Percentiles rank a stretch among this genome's conserved stretches.
phyloP scores from a whole-genome alignment of 2,113 vertebrate genomes.

The Entomyzon cyanotis region DNA sequence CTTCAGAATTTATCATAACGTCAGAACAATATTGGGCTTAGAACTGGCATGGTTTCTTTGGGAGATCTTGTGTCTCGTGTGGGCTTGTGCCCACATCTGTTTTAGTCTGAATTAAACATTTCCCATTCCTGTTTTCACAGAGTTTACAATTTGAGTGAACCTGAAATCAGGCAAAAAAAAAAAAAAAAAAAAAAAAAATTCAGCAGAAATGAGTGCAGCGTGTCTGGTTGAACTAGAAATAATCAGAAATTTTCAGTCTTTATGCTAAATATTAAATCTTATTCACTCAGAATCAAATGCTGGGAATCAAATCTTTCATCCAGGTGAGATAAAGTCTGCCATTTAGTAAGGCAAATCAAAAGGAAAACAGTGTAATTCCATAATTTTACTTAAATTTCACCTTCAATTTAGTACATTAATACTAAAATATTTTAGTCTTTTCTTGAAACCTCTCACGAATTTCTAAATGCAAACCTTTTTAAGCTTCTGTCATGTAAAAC shows the following conservation, averaged over 20 bases:
- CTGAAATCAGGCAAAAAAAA: not conserved
- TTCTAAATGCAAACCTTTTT: not conserved
- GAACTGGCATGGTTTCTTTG: not conserved
- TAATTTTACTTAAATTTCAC: not conserved
- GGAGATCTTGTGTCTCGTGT: not conserved
- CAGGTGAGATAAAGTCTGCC: not conserved
- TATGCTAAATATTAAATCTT: not conserved
- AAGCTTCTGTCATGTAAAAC: not conserved
- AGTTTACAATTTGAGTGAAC: not conserved
- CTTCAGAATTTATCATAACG: not conserved
- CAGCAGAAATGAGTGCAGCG: not conserved
- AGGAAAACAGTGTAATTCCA: not conserved
- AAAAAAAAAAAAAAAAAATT: not conserved
- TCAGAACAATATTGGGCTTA: not conserved
- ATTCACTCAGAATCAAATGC: not conserved
- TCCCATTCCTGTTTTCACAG: not conserved
- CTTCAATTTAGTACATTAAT: not conserved
- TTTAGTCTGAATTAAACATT: not conserved
- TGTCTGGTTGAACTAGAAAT: not conserved
- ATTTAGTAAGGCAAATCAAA: not conserved
- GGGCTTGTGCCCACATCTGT: not conserved
- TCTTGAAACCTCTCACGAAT: not conserved
- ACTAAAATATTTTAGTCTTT: not conserved
- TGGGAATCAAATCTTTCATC: not conserved
- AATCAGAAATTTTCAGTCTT: not conserved